Percentiles rank a stretch among this genome's conserved stretches.
phyloP scores from a whole-genome alignment of 2,113 vertebrate species.

The Actenoides lindsayi region DNA sequence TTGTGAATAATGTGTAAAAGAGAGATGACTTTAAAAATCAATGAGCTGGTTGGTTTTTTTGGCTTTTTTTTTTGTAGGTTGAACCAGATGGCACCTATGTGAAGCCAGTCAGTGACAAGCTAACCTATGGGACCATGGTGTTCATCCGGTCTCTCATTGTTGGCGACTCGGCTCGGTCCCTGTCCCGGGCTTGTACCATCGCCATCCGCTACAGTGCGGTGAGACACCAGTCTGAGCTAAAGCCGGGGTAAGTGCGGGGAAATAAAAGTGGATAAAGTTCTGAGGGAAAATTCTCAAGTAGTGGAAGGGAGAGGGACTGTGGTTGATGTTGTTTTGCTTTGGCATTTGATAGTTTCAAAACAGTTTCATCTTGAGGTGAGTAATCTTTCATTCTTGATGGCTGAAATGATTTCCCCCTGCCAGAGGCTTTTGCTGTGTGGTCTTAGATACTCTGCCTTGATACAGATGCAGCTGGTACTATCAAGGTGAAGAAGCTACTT shows the following conservation, averaged over 20 bases:
- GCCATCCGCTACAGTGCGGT: slow-evolving; percentile 94
- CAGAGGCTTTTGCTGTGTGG: background rate
- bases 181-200: slow-evolving; percentile 90
- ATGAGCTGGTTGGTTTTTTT: background rate
- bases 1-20: background rate
- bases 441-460: background rate
- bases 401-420: background rate
- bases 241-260: slow-evolving; percentile 80
- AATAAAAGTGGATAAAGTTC: background rate
- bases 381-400: background rate
- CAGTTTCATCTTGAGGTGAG: background rate
- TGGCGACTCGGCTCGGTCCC: slow-evolving; percentile 77
- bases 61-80: slow-evolving; percentile 77
- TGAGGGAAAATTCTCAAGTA: background rate
- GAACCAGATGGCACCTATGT: slow-evolving; percentile 91
- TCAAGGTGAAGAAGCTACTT: background rate
- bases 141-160: slow-evolving; percentile 94
- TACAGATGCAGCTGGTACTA: background rate
- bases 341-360: background rate
- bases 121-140: slow-evolving; percentile 98
- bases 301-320: background rate
- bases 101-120: slow-evolving; percentile 91
- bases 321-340: background rate
- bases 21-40: background rate
- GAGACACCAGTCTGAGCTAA: slow-evolving; percentile 94